Percentiles rank a stretch among this genome's conserved stretches.
These are phyloP conservation scores for Teleopsis dalmanni DNA, from an alignment of 1,140 invertebrate species.

Conservation along the genomic window DNA sequence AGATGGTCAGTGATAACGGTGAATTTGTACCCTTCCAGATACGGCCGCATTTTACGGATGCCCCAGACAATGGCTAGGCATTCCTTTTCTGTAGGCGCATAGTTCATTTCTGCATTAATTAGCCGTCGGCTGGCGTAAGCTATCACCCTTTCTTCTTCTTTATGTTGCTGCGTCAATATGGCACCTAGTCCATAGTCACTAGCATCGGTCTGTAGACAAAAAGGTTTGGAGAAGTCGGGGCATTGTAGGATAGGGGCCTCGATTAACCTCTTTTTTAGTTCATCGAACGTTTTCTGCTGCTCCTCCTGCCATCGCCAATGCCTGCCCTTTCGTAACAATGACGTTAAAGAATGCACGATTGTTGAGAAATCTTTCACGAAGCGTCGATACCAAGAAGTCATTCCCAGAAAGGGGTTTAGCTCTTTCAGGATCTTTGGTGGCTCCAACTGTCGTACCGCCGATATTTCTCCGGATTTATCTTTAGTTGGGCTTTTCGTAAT, in stretches of 20 bases:
- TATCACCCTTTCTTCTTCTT: constrained; percentile 7
- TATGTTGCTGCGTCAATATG: constrained; percentile 17
- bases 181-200: constrained; percentile 22
- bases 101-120: constrained; percentile 28
- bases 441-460: not conserved
- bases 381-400: constrained; percentile 35
- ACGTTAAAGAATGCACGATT: too few relatives aligned
- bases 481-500: not conserved
- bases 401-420: constrained; percentile 36
- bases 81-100: constrained; percentile 45
- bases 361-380: constrained; percentile 37
- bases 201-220: constrained; percentile 20
- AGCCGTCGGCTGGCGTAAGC: constrained; percentile 11
- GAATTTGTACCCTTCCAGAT: constrained; percentile 11
- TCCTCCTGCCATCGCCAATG: too few relatives aligned
- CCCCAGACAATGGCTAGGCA: constrained; percentile 31
- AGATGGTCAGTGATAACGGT: constrained; percentile 10
- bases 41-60: constrained; percentile 6
- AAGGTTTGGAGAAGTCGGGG: too few relatives aligned
- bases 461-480: constrained; percentile 1
- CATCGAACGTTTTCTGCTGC: too few relatives aligned
- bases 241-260: too few relatives aligned
- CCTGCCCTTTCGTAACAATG: too few relatives aligned
- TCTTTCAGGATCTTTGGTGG: constrained; percentile 8
- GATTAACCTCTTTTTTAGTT: too few relatives aligned